phyloP scores from a whole-genome alignment of 2,888 invertebrate genomes.

The Phrixothrix hirtus region DNA sequence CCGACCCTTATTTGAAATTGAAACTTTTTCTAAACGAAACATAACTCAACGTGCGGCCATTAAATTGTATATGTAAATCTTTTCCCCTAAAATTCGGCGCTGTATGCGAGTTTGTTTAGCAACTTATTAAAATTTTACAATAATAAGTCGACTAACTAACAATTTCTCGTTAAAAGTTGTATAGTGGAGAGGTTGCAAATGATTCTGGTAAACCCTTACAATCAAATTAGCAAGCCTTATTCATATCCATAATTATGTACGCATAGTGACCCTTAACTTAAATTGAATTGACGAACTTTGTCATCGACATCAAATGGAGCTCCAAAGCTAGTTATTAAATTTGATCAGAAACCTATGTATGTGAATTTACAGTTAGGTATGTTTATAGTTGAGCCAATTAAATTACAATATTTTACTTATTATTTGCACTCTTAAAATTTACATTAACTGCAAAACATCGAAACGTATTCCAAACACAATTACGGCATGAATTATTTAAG shows the following conservation, averaged over 20 bases:
- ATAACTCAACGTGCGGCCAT: no score
- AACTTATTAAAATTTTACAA: no score
- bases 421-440: neutral
- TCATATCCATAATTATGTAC: neutral
- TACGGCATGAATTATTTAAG: no score
- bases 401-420: neutral
- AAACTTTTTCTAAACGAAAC: no score
- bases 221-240: slow-evolving; percentile 1
- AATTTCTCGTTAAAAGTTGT: no score
- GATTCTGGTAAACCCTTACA: neutral
- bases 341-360: neutral
- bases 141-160: no score
- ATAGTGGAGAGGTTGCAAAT: neutral
- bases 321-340: neutral
- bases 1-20: no score
- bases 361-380: neutral
- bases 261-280: neutral
- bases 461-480: no score
- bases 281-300: neutral
- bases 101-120: no score
- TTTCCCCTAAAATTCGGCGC: no score
- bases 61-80: no score
- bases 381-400: neutral
- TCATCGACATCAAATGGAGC: neutral
- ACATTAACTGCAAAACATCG: neutral